These are phyloP conservation scores for Dinomys branickii DNA, from an alignment of 2,113 vertebrate species.

Conservation along the genomic window DNA sequence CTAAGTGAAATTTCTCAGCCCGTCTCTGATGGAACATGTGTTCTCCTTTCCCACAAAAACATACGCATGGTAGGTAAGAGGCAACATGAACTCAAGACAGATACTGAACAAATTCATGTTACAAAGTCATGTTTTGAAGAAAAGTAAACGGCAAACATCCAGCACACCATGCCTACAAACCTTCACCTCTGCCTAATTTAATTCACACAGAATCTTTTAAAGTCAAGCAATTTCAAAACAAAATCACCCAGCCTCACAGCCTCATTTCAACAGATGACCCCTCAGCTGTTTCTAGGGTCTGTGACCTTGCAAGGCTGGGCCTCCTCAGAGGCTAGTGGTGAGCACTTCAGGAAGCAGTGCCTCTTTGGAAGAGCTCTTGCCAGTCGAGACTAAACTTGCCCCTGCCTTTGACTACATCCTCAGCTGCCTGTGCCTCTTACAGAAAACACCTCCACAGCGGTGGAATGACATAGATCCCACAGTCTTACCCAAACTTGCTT, in stretches of 20 bases:
- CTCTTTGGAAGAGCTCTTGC: not conserved
- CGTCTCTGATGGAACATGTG: not conserved
- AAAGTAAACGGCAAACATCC: not conserved
- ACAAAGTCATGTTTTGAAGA: not conserved
- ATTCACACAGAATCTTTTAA: not conserved
- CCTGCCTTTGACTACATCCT: not conserved
- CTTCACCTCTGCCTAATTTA: not conserved
- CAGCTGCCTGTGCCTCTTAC: not conserved
- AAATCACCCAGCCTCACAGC: not conserved
- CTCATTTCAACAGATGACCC: not conserved
- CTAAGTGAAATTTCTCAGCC: not conserved
- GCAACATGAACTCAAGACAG: not conserved
- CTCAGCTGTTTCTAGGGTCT: not conserved
- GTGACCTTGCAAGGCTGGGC: not conserved
- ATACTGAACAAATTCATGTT: not conserved
- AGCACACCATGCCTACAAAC: not conserved
- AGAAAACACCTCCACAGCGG: not conserved
- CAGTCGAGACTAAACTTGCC: not conserved
- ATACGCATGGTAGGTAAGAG: not conserved
- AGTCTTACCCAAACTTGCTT: not conserved
- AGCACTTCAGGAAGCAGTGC: not conserved
- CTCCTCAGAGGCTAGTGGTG: not conserved
- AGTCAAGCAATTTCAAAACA: not conserved
- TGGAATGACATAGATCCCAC: too few species aligned
- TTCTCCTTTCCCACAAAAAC: conserved; percentile 2